Evolutionary conservation across 2,797 vertebrate species (phyloP).

Genomic region (Gorsachius magnificus): DNA sequence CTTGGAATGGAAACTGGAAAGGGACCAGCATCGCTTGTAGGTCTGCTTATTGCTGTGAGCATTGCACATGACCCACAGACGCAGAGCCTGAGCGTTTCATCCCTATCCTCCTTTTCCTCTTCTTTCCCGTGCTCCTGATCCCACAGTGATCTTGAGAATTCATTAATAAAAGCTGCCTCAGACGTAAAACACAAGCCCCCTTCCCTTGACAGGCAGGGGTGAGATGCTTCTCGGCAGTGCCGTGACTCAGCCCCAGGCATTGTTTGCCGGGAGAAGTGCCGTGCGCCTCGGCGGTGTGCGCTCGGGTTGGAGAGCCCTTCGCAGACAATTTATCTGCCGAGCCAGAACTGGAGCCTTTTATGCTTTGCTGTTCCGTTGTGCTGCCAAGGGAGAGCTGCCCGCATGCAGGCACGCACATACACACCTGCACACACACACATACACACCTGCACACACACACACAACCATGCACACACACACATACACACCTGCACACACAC

Average conservation of each 20-base stretch:
- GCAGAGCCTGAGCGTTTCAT: not conserved
- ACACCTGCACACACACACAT: not conserved
- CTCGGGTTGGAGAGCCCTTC: not conserved
- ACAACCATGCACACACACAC: no score
- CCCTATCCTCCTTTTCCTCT: not conserved
- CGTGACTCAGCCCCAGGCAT: not conserved
- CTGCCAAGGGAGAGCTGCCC: not conserved
- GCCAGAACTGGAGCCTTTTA: not conserved
- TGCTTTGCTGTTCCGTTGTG: not conserved
- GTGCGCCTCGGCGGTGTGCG: accelerated
- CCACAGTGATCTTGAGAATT: not conserved
- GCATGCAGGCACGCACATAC: no score
- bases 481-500: no score
- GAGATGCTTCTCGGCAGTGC: not conserved
- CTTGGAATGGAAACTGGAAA: not conserved
- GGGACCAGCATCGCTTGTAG: not conserved
- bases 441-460: no score
- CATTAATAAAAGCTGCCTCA: not conserved
- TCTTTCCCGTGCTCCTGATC: not conserved
- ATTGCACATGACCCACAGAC: not conserved
- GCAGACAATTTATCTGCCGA: not conserved
- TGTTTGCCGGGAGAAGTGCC: not conserved
- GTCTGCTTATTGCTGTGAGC: not conserved
- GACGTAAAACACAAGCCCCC: not conserved
- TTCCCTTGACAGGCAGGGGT: not conserved